Base-by-base conservation (phyloP, 2,888 invertebrate genomes). In the Dioctria rufipes region DNA sequence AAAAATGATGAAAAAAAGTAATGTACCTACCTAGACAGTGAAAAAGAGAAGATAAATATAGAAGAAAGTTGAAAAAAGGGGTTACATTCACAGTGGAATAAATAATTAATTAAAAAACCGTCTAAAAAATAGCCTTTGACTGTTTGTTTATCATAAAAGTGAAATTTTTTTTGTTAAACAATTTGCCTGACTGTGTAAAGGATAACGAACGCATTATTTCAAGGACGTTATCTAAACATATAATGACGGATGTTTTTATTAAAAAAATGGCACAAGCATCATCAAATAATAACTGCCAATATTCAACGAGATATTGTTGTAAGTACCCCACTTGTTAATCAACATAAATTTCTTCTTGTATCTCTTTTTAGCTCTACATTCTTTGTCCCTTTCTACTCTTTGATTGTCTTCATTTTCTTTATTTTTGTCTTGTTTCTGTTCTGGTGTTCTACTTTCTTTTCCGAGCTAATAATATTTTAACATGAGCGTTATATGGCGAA, bases 271-370 rank as follows among this genome's bases (percentile, higher is more conserved):
- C 85, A 81, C 84, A 84, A 83, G 84, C 87, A 84, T 86, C 88
- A 65, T 54, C 73, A 42, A 73, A 73, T 73, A 73, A 73, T 60
- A 89, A 89, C 85, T 89, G 89, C 83, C 89, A 89, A 85, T 89
- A 89, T 84, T 88, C 89, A 78, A 89, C 89, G 65, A 85, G 89
- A 85, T 89, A 89, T 86, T 89, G 89, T 85, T 89, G 89, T 89
- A 89, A 89, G 89, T 88, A 83, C 6, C n/a, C 9, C 25, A 25
- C 6, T 43, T 40, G 39, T 6, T 65, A 5, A 61, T 39, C 3
- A 61, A 39, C 39, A 37, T 25, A 61, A 8, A 61, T 61, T 61
- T 61, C 61, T 61, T 61, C 11, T 61, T 61, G n/a, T 25, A 58
- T 73, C 43, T 60, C 40, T 11, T n/a, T 8, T 11, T 54, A 4